Conservation (phyloP, 2,113 vertebrate species). For the Cepphus grylle region DNA sequence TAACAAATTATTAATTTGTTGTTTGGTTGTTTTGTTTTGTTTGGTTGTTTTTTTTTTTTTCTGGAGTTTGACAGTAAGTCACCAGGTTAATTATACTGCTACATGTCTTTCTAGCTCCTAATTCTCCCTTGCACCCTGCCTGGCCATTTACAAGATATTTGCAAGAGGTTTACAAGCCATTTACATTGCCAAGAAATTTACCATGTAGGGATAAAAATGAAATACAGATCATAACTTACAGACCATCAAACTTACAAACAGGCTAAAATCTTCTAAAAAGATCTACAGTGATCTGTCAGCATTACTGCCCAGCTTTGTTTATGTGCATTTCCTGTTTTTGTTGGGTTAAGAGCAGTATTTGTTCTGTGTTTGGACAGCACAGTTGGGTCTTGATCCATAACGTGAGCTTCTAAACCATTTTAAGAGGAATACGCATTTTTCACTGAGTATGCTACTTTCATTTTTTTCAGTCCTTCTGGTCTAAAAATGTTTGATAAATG, state of each 20-base stretch:
- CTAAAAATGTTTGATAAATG: background rate
- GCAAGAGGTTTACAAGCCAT: background rate
- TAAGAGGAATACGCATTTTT: background rate
- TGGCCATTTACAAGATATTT: background rate
- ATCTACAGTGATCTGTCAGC: background rate
- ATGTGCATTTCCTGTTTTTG: background rate
- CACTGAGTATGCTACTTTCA: background rate
- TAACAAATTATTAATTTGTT: background rate
- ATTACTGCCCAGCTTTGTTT: background rate
- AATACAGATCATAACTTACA: background rate
- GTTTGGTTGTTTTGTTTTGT: too few relatives aligned
- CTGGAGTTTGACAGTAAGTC: background rate
- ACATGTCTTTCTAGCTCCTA: background rate
- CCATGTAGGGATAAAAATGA: background rate
- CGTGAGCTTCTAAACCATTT: accelerated
- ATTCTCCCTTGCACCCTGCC: background rate
- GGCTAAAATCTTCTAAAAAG: background rate
- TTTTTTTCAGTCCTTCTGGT: background rate
- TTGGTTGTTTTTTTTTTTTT: background rate
- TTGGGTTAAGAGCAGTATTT: background rate
- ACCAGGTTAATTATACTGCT: background rate
- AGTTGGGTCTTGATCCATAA: background rate
- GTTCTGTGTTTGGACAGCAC: background rate
- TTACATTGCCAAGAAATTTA: background rate
- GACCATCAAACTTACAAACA: background rate